Evolutionary conservation across 2,797 vertebrate genomes (phyloP), one percentile per base, ranked within the genome.

Genomic region (Scolopax bukidnonensis): DNA sequence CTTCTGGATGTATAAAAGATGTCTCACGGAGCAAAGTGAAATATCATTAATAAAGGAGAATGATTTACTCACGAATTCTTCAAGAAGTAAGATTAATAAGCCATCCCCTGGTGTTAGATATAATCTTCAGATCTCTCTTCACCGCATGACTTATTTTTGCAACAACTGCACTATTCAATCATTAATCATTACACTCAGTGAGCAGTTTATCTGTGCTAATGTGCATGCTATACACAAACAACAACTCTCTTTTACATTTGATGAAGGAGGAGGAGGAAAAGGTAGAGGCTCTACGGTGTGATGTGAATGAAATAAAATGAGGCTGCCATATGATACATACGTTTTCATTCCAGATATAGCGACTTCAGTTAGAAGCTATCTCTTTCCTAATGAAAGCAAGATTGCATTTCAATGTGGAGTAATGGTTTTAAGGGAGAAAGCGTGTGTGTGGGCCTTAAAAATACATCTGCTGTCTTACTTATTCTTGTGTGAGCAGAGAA

Each of bases 1-100:
- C 98, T 99, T 99, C 99, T 99, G 99, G 99, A 99, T 99, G 98
- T 99, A 99, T 99, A 99, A 99, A 99, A 99, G 98, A 99, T 99
- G 98, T 99, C 99, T 99, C 98, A 92, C 98, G 91, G 99, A 98
- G 99, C 98, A 98, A 98, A 98, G 98, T 98, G 98, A 99, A 99
- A 98, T 98, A 99, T 98, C 99, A 99, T 99, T 99, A 99, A 99
- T 98, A 98, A 98, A 98, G 98, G 98, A 98, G 98, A 98, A 98
- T 99, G 99, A 99, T 99, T 99, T 99, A 98, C 99, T 99, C 98
- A 99, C 98, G 98, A 99, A 99, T 98, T 98, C 98, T 98, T 98
- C 98, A 98, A 98, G 99, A 98, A 98, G 98, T 98, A 98, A 99
- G 98, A 99, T 99, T 99, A 99, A 99, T 99, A 99, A 99, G 98